A percentile compares a stretch with the other conserved stretches of the same genome.
These are phyloP conservation scores for Volucella inflata DNA, from an alignment of 2,888 invertebrate species.

Conservation along the genomic window DNA sequence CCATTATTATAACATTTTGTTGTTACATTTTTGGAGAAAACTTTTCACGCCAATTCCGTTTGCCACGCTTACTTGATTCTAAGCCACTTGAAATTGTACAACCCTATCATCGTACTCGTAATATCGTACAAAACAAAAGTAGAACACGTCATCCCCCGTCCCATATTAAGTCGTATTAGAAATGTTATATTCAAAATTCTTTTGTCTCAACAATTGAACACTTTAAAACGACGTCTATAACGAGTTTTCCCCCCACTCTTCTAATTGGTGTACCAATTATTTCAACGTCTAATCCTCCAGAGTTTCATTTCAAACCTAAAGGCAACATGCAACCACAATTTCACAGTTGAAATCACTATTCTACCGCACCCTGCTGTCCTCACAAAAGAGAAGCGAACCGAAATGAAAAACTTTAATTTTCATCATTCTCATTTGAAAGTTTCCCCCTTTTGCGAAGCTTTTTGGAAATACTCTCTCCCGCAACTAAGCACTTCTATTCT, in stretches of 20 bases:
- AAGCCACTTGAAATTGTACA: too few species aligned
- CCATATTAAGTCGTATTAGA: too few species aligned
- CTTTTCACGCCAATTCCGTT: too few species aligned
- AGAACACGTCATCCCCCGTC: too few species aligned
- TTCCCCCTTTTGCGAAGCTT: neutral
- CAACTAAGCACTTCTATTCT: constrained; percentile 29
- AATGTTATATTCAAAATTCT: too few species aligned
- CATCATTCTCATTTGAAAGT: constrained; percentile 61
- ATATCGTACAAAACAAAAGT: too few species aligned
- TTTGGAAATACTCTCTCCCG: neutral
- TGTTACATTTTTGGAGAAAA: too few species aligned
- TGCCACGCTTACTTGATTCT: too few species aligned
- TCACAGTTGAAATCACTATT: constrained; percentile 66
- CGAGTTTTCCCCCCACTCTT: neutral
- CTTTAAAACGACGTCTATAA: neutral
- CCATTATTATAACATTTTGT: too few species aligned
- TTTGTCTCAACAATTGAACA: neutral
- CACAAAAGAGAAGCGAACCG: constrained; percentile 3
- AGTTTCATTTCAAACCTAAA: constrained; percentile 18
- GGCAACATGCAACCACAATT: constrained; percentile 66
- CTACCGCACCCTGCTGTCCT: constrained; percentile 16
- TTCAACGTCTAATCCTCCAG: constrained; percentile 24
- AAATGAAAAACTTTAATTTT: constrained; percentile 51
- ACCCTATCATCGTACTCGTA: too few species aligned
- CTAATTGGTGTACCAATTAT: constrained; percentile 26